A percentile compares a stretch with the other conserved stretches of the same genome.
These are phyloP conservation scores for Melanostigma gelatinosum DNA, from an alignment of 2,113 vertebrate species.

Conservation along the genomic window DNA sequence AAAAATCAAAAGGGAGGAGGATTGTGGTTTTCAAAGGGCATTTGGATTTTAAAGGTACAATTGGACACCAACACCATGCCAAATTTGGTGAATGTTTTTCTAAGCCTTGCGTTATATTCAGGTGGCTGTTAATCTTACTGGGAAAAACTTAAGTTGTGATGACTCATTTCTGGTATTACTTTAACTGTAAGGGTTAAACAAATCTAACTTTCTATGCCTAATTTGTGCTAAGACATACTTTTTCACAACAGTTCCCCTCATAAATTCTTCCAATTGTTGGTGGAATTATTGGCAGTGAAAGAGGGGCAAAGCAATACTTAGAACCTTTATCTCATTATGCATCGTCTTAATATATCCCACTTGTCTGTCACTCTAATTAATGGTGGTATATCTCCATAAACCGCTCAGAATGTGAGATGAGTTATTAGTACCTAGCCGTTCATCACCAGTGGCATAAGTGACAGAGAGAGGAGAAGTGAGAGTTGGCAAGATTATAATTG, in stretches of 20 bases:
- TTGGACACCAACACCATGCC: background rate
- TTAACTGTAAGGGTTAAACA: background rate
- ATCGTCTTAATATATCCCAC: conserved; percentile 53
- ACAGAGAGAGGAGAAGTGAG: conserved; percentile 57
- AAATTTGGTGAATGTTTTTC: background rate
- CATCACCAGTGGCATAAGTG: conserved; percentile 62
- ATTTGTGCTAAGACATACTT: conserved; percentile 18
- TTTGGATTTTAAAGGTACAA: background rate
- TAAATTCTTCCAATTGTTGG: conserved; percentile 43
- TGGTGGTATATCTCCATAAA: conserved; percentile 50
- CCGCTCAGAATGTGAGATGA: conserved; percentile 61
- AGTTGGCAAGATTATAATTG: conserved; percentile 70
- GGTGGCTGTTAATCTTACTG: background rate
- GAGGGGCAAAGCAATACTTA: conserved; percentile 4
- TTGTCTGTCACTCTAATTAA: conserved; percentile 73
- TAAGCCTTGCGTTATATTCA: background rate
- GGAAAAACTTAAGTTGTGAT: background rate
- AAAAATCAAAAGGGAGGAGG: background rate
- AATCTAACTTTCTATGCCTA: background rate
- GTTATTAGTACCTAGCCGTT: conserved; percentile 64
- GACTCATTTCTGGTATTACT: background rate
- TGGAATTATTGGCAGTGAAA: conserved; percentile 16
- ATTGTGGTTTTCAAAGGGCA: background rate
- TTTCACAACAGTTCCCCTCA: background rate
- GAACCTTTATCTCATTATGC: conserved; percentile 47